Percentiles rank a stretch among this genome's conserved stretches.
These are phyloP conservation scores for Dicerorhinus sumatrensis DNA, from an alignment of 2,113 vertebrate genomes.

Conservation along the genomic window DNA sequence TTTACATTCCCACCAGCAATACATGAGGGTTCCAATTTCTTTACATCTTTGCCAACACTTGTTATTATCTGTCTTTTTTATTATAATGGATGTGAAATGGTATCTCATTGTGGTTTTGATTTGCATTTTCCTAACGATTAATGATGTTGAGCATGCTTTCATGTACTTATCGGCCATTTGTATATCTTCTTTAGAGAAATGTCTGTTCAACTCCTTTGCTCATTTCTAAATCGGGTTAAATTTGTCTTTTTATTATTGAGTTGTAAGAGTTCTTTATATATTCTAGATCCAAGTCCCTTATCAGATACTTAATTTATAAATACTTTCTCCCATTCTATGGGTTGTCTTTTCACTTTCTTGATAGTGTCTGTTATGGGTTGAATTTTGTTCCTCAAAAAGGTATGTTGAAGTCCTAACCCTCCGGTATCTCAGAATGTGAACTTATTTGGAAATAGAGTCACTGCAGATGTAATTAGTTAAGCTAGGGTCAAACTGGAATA, in stretches of 20 bases:
- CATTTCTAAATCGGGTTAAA: neutral
- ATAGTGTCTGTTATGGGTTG: neutral
- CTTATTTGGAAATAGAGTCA: neutral
- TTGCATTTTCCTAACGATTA: neutral
- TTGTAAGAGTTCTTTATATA: neutral
- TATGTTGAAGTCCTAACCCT: neutral
- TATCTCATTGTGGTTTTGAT: neutral
- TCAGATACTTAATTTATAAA: neutral
- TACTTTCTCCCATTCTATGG: neutral
- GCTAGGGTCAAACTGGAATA: neutral
- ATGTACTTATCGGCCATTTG: neutral
- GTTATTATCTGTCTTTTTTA: neutral
- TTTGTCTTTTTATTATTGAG: neutral
- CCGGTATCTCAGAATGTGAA: neutral
- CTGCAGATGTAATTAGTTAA: neutral
- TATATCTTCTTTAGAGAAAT: neutral
- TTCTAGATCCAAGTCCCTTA: neutral
- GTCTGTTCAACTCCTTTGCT: neutral
- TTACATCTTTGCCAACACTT: neutral
- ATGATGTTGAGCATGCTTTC: neutral
- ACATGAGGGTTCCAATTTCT: neutral
- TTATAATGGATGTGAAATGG: neutral
- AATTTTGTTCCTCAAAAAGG: neutral
- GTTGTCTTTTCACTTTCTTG: neutral
- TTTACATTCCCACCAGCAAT: neutral